phyloP scores from a whole-genome alignment of 2,113 vertebrate genomes.

The Cepphus grylle region DNA sequence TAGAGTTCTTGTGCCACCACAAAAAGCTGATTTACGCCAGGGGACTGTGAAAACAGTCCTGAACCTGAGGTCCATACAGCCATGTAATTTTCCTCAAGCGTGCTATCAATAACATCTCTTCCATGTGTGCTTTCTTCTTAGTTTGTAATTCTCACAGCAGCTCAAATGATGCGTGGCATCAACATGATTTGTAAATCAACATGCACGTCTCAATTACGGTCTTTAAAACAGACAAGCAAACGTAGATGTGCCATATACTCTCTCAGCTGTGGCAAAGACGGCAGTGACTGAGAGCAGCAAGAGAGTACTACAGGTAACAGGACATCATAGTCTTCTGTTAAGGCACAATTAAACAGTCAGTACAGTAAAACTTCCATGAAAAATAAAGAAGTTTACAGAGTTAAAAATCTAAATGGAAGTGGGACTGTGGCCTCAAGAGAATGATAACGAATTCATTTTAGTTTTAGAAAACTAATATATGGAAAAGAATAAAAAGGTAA shows the following conservation, averaged over 20 bases:
- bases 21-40: not conserved
- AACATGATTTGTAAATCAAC: not conserved
- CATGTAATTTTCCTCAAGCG: not conserved
- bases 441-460: not conserved
- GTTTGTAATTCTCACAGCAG: not conserved
- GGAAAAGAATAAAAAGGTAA: not conserved
- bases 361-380: not conserved
- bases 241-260: accelerated
- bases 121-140: not conserved
- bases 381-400: not conserved
- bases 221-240: not conserved
- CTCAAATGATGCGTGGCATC: not conserved
- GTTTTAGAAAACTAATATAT: not conserved
- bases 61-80: not conserved
- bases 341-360: not conserved
- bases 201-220: accelerated
- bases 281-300: not conserved
- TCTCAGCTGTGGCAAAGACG: not conserved
- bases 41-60: not conserved
- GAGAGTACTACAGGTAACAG: not conserved
- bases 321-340: not conserved
- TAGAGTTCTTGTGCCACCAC: not conserved
- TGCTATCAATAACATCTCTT: not conserved
- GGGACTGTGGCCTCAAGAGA: not conserved
- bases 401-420: not conserved